Evolutionary conservation across 2,888 invertebrate species (phyloP).

Genomic region (Clivina fossor): DNA sequence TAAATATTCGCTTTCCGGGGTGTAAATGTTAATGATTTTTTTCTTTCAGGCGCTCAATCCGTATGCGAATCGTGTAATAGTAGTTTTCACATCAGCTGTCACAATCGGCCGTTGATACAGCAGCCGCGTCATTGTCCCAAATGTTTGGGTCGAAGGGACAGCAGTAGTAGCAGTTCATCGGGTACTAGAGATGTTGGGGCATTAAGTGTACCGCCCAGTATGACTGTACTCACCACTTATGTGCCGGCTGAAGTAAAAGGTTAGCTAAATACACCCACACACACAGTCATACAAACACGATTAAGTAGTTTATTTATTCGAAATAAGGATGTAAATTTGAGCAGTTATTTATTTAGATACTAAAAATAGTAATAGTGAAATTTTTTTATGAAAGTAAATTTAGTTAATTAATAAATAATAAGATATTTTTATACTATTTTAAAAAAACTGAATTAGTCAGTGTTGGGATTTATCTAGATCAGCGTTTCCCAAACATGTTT

Average conservation of each 20-base stretch:
- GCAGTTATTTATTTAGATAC: too few relatives aligned
- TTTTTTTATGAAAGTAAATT: too few relatives aligned
- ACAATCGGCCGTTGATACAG: constrained; percentile 54
- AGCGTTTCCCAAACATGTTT: too few relatives aligned
- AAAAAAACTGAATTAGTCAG: too few relatives aligned
- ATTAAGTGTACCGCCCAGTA: constrained; percentile 48
- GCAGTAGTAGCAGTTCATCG: too few relatives aligned
- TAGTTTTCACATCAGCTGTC: constrained; percentile 58
- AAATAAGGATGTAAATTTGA: too few relatives aligned
- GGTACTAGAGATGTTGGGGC: constrained; percentile 43
- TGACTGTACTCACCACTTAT: constrained; percentile 47
- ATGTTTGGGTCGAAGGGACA: constrained; percentile 51
- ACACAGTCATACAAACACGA: constrained; percentile 5
- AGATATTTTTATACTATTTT: too few relatives aligned
- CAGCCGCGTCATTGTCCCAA: constrained; percentile 56
- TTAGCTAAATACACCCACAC: constrained; percentile 41
- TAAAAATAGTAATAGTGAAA: too few relatives aligned
- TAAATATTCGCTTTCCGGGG: too few relatives aligned
- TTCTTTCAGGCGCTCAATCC: constrained; percentile 51
- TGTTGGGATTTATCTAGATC: too few relatives aligned
- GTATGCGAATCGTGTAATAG: constrained; percentile 57
- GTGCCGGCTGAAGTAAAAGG: constrained; percentile 48
- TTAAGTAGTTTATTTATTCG: too few relatives aligned
- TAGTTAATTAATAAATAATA: too few relatives aligned
- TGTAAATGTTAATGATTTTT: constrained; percentile 22